Base-by-base conservation (phyloP, 2,888 invertebrate genomes). In the Protodeltote pygarga region DNA sequence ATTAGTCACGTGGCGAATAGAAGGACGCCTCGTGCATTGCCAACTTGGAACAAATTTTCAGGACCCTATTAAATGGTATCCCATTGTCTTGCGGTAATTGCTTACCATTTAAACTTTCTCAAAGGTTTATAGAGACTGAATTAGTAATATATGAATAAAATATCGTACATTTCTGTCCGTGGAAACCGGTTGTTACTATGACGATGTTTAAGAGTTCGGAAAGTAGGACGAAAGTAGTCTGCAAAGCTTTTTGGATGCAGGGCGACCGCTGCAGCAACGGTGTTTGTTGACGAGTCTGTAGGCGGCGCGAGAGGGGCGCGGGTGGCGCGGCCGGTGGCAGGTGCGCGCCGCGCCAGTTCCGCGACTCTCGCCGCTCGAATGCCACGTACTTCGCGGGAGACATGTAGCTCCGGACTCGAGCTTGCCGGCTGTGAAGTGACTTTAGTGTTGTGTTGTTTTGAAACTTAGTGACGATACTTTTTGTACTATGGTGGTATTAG, bases 401-500 rank as follows among this genome's bases (percentile, higher is more conserved):
- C 84, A 88, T 91, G 89, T 89, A 87, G 88, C 81, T 64, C 80
- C 68, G 73, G n/a, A 73, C 71, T 71, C 70, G 76, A 73, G 71
- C 60, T 67, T 70, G 64, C 74, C 70, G 76, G 65, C 72, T 67
- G 75, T 77, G 80, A 71, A 81, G 85, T 87, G 82, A 75, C 75
- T 79, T 71, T 51, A 54, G 80, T 84, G 79, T 75, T 81, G 78
- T 81, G 79, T 65, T 71, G 65, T 65, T 67, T 62, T 69, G 46
- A 71, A 65, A 76, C 75, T 67, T 71, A 74, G 81, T 83, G 82
- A 74, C 75, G 53, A 62, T 65, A 73, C 58, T 67, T 50, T 67
- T 71, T 55, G 59, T 73, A 79, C 71, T 59, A 92, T 92, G 92
- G 92, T 92, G 71, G 92, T 92, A 77, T 81, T 92, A 58, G 92